These are phyloP conservation scores for Acrobasis suavella DNA, from an alignment of 2,888 invertebrate genomes.

Conservation along the genomic window DNA sequence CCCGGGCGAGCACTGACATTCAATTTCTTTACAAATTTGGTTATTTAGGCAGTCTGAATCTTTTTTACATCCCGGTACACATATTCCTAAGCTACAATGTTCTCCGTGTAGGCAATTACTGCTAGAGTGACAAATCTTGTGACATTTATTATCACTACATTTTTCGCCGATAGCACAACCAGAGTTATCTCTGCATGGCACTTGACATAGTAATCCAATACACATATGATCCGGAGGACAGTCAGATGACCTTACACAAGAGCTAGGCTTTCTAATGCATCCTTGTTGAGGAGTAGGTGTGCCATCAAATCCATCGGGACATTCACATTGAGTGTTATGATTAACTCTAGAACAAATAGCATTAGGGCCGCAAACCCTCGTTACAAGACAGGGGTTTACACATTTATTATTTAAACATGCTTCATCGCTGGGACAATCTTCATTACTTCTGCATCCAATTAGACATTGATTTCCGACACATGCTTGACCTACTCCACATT, in stretches of 20 bases:
- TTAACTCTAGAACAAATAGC: slow-evolving; percentile 89
- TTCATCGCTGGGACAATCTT: slow-evolving; percentile 88
- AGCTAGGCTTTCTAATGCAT: slow-evolving; percentile 90
- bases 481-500: slow-evolving; percentile 90
- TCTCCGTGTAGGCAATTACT: slow-evolving; percentile 95
- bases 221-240: slow-evolving; percentile 91
- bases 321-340: slow-evolving; percentile 89
- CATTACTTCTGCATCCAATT: slow-evolving; percentile 92
- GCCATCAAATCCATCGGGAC: slow-evolving; percentile 93
- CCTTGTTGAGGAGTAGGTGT: slow-evolving; percentile 94
- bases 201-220: slow-evolving; percentile 88
- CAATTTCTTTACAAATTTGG: slow-evolving; percentile 88
- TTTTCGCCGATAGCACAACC: slow-evolving; percentile 93
- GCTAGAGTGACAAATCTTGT: slow-evolving; percentile 93
- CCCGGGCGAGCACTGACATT: slow-evolving; percentile 90
- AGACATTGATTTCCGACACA: slow-evolving; percentile 91
- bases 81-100: slow-evolving; percentile 91
- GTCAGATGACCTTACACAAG: slow-evolving; percentile 86
- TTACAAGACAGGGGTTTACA: slow-evolving; percentile 89
- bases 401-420: slow-evolving; percentile 94
- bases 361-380: slow-evolving; percentile 92
- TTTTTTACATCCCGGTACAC: slow-evolving; percentile 91
- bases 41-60: slow-evolving; percentile 91
- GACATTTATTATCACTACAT: slow-evolving; percentile 89
- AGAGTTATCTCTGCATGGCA: slow-evolving; percentile 88